Evolutionary conservation across 2,113 vertebrate species (phyloP).

Genomic region (Benitochromis conjunctus): DNA sequence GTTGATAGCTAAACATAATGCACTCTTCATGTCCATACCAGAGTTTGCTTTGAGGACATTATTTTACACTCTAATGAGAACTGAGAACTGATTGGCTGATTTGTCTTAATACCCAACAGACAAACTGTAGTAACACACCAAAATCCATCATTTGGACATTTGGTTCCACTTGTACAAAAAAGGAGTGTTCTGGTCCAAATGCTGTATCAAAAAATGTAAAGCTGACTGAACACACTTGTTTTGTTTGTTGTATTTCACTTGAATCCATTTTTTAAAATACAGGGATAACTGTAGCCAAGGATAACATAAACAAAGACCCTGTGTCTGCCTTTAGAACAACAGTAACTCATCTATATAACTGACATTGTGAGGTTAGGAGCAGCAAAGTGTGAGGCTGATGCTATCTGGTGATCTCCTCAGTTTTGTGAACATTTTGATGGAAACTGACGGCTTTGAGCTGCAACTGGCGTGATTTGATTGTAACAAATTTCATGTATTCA

Average conservation of each 20-base stretch:
- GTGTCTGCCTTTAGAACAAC: no score
- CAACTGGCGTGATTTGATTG: no score
- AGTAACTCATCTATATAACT: neutral
- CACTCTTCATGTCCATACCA: neutral
- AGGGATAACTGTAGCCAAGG: neutral
- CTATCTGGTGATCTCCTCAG: neutral
- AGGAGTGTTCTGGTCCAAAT: neutral
- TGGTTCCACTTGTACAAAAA: neutral
- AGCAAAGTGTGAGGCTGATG: neutral
- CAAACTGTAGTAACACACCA: neutral
- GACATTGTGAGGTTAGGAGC: neutral
- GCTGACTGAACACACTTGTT: neutral
- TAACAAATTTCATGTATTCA: no score
- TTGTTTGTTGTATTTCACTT: neutral
- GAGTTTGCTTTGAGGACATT: neutral
- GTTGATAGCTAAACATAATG: neutral
- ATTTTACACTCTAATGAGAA: neutral
- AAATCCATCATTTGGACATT: neutral
- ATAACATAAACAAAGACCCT: neutral
- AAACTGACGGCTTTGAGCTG: neutral
- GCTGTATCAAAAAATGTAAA: neutral
- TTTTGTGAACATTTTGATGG: neutral
- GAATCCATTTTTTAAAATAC: no score
- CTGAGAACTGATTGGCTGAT: neutral
- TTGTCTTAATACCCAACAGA: neutral